A percentile compares a stretch with the other conserved stretches of the same genome.
phyloP scores from a whole-genome alignment of 2,113 vertebrate species.

The Pontoporia blainvillei region DNA sequence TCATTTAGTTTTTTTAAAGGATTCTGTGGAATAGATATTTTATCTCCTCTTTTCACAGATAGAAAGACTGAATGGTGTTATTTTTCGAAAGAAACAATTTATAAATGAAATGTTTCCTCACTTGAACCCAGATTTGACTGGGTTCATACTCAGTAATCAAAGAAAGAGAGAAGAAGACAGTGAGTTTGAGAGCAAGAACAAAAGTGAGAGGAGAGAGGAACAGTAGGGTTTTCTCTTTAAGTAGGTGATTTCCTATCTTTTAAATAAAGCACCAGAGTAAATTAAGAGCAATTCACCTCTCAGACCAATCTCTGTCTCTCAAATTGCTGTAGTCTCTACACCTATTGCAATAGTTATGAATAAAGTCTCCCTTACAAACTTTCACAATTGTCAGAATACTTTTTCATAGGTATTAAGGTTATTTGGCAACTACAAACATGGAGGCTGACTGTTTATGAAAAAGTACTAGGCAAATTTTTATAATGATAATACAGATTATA shows the following conservation, averaged over 20 bases:
- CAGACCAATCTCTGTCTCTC: neutral
- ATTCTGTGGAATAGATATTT: neutral
- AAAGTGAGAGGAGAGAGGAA: neutral
- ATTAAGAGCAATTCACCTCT: constrained; percentile 19
- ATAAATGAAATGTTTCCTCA: neutral
- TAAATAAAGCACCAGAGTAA: neutral
- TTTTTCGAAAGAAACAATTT: neutral
- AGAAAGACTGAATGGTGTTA: neutral
- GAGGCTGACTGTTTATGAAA: neutral
- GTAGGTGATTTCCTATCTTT: neutral
- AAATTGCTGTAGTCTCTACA: neutral
- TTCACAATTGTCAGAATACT: neutral
- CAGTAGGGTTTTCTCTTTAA: neutral
- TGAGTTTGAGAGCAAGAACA: neutral
- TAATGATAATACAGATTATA: neutral
- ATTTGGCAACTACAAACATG: neutral
- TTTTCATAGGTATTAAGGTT: neutral
- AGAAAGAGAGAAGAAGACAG: neutral
- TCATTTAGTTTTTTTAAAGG: neutral
- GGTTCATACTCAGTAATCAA: neutral
- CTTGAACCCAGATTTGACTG: neutral
- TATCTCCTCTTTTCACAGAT: neutral
- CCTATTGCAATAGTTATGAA: neutral
- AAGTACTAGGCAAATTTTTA: neutral
- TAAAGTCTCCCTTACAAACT: neutral